These are phyloP conservation scores for Terrapene triunguis DNA, from an alignment of 2,113 vertebrate genomes.

Conservation along the genomic window DNA sequence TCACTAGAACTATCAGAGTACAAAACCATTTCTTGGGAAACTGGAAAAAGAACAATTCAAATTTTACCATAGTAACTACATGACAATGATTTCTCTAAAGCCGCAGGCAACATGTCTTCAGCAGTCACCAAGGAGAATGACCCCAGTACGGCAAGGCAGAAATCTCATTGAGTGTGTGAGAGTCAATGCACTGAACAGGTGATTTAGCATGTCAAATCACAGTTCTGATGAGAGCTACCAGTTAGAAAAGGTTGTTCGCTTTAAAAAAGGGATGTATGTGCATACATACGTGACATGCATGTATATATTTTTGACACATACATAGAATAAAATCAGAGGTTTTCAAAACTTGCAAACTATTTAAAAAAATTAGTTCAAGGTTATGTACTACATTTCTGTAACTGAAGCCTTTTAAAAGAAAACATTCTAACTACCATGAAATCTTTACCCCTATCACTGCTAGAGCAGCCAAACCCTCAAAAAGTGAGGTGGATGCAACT, in stretches of 20 bases:
- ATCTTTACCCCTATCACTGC: accelerated
- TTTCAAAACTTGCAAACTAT: background rate
- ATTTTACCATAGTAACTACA: accelerated
- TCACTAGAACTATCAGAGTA: no score
- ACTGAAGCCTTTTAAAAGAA: background rate
- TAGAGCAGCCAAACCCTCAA: background rate
- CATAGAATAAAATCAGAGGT: accelerated
- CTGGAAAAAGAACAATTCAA: background rate
- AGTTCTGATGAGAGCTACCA: background rate
- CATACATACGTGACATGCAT: accelerated
- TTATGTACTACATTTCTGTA: background rate
- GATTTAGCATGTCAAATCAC: background rate
- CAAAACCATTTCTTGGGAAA: background rate
- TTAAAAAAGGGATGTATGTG: background rate
- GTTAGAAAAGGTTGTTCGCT: accelerated
- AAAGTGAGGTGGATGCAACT: background rate
- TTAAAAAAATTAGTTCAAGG: background rate
- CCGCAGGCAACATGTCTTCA: background rate
- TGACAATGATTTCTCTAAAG: background rate
- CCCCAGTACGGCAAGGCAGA: background rate
- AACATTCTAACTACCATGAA: background rate
- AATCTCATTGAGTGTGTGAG: background rate
- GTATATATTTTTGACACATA: background rate
- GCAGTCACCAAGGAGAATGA: background rate
- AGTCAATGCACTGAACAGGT: background rate